Base-by-base conservation (phyloP, 2,888 invertebrate genomes). In the Hirtodrosophila histrioides region DNA sequence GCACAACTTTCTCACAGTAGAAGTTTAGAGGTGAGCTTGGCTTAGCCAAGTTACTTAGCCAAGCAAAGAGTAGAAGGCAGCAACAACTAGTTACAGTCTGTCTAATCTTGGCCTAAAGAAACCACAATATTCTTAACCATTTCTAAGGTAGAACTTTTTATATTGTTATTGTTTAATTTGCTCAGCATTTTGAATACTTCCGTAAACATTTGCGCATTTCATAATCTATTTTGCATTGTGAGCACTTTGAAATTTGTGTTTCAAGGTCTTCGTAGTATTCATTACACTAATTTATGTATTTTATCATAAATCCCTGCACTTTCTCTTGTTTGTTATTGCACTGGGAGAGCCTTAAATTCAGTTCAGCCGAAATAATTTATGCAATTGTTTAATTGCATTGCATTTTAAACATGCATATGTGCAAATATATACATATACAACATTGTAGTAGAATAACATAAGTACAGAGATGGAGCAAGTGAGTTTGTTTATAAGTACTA, bases 311-410 rank as follows among this genome's bases (percentile, higher is more conserved):
- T 44, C 48, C 51, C 33, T 9, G 50, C 39, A 17, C 12, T 39
- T 29, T 23, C 27, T 27, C 6, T 27, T 27, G 27, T 27, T 27
- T 27, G 44, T 60, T 71, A 31, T 31, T 31, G 31, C 31, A 8
- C 0, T 31, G 55, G 31, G 8, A 31, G 66, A 70, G 50, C 57
- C 12, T 33, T 46, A 11, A n/a, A 57, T 48, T 66, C 55, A 39
- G 60, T 41, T 56, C 48, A 43, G 23, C 1, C 35, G 33, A 31
- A 8, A 8, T 31, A 31, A 31, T 31, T 31, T 31, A 31, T 31
- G 31, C 31, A 31, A 31, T 61, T 60, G 56, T 73, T 73, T 63
- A 72, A 72, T 72, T 72, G 46, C 57, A 65, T 50, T 48, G 48
- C 68, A 48, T 45, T 53, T 39, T 39, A 33, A 36, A 23, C 29